These are phyloP conservation scores for Trachelus iudaicus DNA, from an alignment of 2,888 invertebrate species.

Conservation along the genomic window DNA sequence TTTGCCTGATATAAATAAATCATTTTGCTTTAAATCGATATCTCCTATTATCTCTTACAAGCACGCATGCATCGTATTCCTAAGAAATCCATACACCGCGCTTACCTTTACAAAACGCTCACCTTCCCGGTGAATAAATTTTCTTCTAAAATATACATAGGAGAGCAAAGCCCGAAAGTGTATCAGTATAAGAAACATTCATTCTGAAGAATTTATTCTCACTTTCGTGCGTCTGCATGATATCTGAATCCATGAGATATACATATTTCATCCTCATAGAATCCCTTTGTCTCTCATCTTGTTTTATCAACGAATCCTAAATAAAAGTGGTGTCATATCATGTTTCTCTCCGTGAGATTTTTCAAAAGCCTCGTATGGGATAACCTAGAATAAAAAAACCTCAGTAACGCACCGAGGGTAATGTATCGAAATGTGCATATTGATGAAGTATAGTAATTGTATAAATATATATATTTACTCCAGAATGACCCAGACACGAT, in stretches of 20 bases:
- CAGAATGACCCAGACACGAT: background rate
- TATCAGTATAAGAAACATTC: background rate
- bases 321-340: background rate
- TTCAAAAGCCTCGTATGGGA: background rate
- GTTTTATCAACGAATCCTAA: background rate
- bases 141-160: background rate
- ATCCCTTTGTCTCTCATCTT: background rate
- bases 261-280: background rate
- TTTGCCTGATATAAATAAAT: background rate
- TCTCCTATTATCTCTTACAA: background rate
- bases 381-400: background rate
- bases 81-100: background rate
- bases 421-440: background rate
- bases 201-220: background rate
- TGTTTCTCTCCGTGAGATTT: background rate
- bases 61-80: background rate
- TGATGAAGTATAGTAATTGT: background rate
- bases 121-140: background rate
- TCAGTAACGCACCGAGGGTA: background rate
- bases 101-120: background rate
- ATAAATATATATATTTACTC: background rate
- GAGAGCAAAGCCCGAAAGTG: background rate
- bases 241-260: background rate
- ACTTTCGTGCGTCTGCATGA: background rate
- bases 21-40: background rate